Conservation (phyloP, 37 sponge, comb jelly and placozoan genomes). For the Agelas oroides region DNA sequence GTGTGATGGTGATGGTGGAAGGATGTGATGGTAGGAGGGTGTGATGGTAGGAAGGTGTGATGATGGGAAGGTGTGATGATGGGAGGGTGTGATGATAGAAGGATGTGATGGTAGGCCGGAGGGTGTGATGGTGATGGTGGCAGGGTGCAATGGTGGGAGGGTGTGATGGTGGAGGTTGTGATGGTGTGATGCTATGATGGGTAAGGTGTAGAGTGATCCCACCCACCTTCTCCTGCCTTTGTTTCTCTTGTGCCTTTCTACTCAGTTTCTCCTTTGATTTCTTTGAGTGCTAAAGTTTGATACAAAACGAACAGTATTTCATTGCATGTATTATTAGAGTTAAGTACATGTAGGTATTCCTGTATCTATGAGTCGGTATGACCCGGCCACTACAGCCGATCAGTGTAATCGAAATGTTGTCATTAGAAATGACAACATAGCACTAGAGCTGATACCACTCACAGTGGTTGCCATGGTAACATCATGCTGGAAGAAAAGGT, state of each 20-base stretch:
- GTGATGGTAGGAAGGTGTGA: not conserved
- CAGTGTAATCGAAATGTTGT: too few relatives aligned
- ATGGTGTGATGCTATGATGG: too few relatives aligned
- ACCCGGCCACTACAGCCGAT: too few relatives aligned
- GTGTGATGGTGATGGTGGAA: too few relatives aligned
- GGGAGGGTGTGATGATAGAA: not conserved
- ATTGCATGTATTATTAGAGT: too few relatives aligned
- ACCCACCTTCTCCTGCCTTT: constrained; percentile 31
- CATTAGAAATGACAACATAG: too few relatives aligned
- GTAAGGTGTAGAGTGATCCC: too few relatives aligned
- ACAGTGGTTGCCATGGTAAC: constrained; percentile 38
- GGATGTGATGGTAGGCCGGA: not conserved
- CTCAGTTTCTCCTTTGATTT: constrained; percentile 1
- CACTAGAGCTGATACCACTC: too few relatives aligned
- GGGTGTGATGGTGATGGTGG: not conserved
- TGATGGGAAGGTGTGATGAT: not conserved
- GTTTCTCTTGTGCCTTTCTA: constrained; percentile 12
- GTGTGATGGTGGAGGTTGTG: not conserved
- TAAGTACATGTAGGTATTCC: too few relatives aligned
- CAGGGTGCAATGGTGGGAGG: not conserved
- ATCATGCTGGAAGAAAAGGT: constrained; percentile 52
- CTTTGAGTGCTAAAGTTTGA: not conserved
- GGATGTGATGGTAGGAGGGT: too few relatives aligned
- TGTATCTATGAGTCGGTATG: too few relatives aligned
- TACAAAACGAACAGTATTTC: not conserved